Evolutionary conservation across 2,797 vertebrate species (phyloP).

Genomic region (Myotis vivesi): DNA sequence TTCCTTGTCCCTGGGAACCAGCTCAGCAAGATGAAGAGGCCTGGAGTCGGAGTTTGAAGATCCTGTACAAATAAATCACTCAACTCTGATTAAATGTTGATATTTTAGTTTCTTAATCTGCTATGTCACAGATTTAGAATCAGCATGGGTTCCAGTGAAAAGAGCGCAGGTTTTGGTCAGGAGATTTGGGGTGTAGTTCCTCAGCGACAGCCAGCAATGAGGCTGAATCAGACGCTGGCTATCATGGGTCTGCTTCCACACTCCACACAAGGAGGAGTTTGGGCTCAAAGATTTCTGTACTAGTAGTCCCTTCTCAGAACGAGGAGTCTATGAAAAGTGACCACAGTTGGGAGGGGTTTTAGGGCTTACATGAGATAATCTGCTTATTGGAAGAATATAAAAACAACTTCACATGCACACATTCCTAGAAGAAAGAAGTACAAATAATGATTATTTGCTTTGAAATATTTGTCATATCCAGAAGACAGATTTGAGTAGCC

Average conservation of each 20-base stretch:
- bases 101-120: not conserved
- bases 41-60: not conserved
- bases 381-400: conserved; percentile 21
- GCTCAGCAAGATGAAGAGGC: not conserved
- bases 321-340: not conserved
- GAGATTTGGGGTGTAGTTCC: not conserved
- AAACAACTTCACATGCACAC: not conserved
- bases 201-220: not conserved
- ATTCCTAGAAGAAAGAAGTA: conserved; percentile 47
- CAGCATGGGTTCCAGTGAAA: not conserved
- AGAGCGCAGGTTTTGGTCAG: not conserved
- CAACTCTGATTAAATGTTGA: not conserved
- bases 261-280: not conserved
- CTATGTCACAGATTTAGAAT: not conserved
- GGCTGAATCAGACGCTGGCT: not conserved
- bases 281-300: not conserved
- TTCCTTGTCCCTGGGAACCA: conserved; percentile 14
- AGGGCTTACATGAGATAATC: not conserved
- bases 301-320: not conserved
- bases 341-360: not conserved
- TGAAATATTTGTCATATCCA: not conserved
- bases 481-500: not conserved
- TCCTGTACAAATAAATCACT: not conserved
- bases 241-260: not conserved
- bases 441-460: conserved; percentile 18